A percentile compares a stretch with the other conserved stretches of the same genome.
Conservation (phyloP, 2,888 invertebrate species). For the Metellina segmentata region DNA sequence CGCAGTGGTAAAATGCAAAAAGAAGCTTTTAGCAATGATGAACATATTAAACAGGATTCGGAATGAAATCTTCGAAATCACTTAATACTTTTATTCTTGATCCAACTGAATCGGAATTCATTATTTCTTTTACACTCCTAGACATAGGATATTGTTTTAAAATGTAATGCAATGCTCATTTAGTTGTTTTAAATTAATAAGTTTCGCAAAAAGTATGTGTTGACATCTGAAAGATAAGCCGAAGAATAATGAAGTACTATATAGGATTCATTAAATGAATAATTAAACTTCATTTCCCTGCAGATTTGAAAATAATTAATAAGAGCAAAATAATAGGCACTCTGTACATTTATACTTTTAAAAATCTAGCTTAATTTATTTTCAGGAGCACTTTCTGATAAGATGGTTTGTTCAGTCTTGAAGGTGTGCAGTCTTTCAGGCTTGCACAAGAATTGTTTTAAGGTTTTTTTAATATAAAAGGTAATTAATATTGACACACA, state of each 20-base stretch:
- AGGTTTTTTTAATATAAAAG: no score
- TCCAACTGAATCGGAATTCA: not conserved
- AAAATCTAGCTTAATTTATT: no score
- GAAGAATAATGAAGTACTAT: not conserved
- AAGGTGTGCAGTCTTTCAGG: no score
- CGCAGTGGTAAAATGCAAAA: not conserved
- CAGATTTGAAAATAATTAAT: no score
- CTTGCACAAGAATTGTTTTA: no score
- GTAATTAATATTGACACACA: no score
- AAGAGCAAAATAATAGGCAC: no score
- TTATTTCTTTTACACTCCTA: not conserved
- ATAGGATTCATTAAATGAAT: not conserved
- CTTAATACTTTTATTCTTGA: not conserved
- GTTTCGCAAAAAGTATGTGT: not conserved
- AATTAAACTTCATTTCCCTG: not conserved
- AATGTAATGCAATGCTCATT: not conserved
- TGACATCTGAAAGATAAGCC: not conserved
- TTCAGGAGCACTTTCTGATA: no score
- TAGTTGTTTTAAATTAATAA: not conserved
- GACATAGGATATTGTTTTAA: not conserved
- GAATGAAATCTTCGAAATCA: conserved; percentile 26
- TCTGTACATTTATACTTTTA: no score
- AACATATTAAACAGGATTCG: conserved; percentile 5
- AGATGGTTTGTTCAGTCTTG: no score
- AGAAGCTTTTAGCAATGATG: conserved; percentile 8